Percentiles rank a stretch among this genome's conserved stretches.
Evolutionary conservation across 2,113 vertebrate genomes (phyloP).

Genomic region (Tretioscincus oriximinensis): DNA sequence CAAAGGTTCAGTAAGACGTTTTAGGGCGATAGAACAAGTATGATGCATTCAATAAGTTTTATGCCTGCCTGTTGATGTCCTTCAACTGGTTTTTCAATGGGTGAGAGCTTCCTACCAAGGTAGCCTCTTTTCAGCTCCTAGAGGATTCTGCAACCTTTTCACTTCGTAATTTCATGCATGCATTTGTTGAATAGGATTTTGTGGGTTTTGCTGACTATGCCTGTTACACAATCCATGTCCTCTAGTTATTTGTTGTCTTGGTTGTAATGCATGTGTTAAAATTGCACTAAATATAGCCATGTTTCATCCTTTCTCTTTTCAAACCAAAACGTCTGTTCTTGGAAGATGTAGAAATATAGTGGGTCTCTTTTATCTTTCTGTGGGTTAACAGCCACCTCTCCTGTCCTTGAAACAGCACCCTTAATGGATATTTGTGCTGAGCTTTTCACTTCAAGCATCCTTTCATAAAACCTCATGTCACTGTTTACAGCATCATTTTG

Average conservation of each 20-base stretch:
- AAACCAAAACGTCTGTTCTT: not conserved
- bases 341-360: not conserved
- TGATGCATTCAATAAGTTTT: not conserved
- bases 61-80: not conserved
- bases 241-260: not conserved
- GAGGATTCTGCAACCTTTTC: not conserved
- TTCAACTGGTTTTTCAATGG: not conserved
- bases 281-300: constrained; percentile 21
- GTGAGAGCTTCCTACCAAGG: too few species aligned
- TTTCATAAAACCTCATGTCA: not conserved
- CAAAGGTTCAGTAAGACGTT: not conserved
- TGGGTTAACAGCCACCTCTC: not conserved
- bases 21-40: not conserved
- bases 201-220: not conserved
- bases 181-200: not conserved
- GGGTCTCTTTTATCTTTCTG: not conserved
- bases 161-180: not conserved
- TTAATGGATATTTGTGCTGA: too few species aligned
- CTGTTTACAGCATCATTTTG: not conserved
- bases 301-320: not conserved
- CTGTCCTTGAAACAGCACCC: not conserved
- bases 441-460: not conserved
- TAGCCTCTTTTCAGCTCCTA: not conserved
- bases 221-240: not conserved
- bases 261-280: not conserved